These are phyloP conservation scores for Vimba vimba DNA, from an alignment of 2,113 vertebrate species.

Conservation along the genomic window DNA sequence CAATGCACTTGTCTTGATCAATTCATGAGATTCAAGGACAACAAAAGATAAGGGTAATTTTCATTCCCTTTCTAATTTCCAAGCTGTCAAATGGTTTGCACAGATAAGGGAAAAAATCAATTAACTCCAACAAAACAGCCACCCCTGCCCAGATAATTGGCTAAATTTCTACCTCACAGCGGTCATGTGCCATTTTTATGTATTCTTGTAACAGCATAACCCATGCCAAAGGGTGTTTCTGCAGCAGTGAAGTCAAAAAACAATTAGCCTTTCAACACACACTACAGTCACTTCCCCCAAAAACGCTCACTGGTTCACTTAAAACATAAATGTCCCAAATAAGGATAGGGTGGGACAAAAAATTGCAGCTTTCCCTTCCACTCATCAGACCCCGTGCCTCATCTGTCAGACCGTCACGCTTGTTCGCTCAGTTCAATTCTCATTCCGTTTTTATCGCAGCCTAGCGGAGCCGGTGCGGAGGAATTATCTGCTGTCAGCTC, in stretches of 20 bases:
- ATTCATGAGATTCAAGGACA: conserved; percentile 24
- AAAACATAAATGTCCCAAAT: conserved; percentile 48
- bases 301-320: conserved; percentile 55
- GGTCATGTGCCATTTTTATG: conserved; percentile 49
- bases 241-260: conserved; percentile 62
- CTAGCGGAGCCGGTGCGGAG: conserved; percentile 65
- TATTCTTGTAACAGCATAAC: conserved; percentile 20
- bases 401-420: conserved; percentile 78
- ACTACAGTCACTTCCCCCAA: conserved; percentile 55
- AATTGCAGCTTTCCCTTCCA: conserved; percentile 45
- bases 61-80: conserved; percentile 22
- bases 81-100: conserved; percentile 43
- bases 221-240: conserved; percentile 46
- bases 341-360: conserved; percentile 43
- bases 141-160: conserved; percentile 30
- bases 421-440: conserved; percentile 67
- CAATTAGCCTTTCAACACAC: conserved; percentile 57
- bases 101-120: conserved; percentile 54
- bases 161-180: conserved; percentile 13
- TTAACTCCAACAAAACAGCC: conserved; percentile 42
- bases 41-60: conserved; percentile 47
- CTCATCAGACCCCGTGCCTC: conserved; percentile 61
- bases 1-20: conserved; percentile 25
- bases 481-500: conserved; percentile 66
- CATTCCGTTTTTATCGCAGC: conserved; percentile 69